Conservation (phyloP, 2,113 vertebrate species). For the Corythaeola cristata region DNA sequence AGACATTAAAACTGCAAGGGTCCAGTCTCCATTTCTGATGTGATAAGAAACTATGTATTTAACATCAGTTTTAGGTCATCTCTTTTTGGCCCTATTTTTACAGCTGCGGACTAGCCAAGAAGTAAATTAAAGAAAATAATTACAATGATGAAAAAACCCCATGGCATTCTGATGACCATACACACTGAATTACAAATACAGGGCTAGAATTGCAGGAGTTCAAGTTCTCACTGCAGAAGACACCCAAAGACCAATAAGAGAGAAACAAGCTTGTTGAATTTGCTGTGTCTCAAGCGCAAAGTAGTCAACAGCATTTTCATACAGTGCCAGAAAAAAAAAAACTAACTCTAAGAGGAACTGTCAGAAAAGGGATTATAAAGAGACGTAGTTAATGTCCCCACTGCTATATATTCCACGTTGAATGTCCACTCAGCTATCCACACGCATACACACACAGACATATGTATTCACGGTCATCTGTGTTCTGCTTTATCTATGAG, state of each 20-base stretch:
- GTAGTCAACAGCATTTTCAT: neutral
- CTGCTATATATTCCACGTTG: neutral
- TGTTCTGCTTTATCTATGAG: neutral
- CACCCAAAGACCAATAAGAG: neutral
- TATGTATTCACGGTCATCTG: accelerated
- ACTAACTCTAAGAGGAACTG: neutral
- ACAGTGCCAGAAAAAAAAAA: neutral
- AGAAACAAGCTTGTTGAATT: neutral
- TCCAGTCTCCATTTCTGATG: neutral
- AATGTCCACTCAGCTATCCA: neutral
- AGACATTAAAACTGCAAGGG: neutral
- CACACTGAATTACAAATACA: neutral
- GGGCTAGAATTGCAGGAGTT: neutral
- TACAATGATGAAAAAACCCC: neutral
- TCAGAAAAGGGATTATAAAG: neutral
- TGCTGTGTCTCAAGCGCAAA: neutral
- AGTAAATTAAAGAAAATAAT: constrained; percentile 11
- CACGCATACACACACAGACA: neutral
- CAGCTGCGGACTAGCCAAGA: neutral
- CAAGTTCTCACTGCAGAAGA: neutral
- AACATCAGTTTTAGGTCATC: neutral
- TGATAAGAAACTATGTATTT: neutral
- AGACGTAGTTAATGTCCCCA: neutral
- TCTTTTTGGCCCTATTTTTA: constrained; percentile 16
- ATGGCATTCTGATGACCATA: neutral